Evolutionary conservation across 1,140 invertebrate species (phyloP).

Genomic region (Philopotamus ludificatus): DNA sequence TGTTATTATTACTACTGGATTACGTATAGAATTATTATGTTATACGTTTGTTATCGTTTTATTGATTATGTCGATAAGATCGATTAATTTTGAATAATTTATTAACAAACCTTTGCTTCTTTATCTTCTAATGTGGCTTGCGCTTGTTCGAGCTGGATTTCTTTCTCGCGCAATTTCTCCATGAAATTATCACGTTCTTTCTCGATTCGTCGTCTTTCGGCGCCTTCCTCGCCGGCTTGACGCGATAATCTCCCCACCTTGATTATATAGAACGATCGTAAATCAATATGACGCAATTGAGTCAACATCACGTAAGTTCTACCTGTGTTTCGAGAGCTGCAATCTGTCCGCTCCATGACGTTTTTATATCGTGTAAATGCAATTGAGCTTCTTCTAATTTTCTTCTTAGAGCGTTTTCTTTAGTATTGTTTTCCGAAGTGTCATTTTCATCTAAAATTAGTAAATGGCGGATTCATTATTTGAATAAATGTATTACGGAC

Average conservation of each 20-base stretch:
- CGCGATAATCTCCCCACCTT: constrained; percentile 73
- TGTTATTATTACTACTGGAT: too few species aligned
- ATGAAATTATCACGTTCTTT: constrained; percentile 66
- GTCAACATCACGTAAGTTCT: too few species aligned
- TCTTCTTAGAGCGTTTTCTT: constrained; percentile 63
- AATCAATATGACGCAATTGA: too few species aligned
- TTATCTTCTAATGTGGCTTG: constrained; percentile 68
- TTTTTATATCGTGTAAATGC: constrained; percentile 84
- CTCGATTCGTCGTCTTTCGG: constrained; percentile 72
- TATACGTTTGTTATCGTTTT: too few species aligned
- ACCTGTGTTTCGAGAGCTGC: constrained; percentile 82
- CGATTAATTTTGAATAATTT: constrained; percentile 4
- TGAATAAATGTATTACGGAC: constrained; percentile 1
- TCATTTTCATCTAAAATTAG: constrained; percentile 46
- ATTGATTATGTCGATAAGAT: too few species aligned
- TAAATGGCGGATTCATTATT: constrained; percentile 4
- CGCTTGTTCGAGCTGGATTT: constrained; percentile 69
- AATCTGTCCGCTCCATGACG: constrained; percentile 86
- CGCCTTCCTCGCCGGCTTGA: constrained; percentile 77
- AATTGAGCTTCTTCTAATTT: constrained; percentile 80
- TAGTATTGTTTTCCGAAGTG: constrained; percentile 47
- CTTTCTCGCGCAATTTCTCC: constrained; percentile 64
- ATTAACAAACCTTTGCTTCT: constrained; percentile 62
- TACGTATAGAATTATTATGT: too few species aligned
- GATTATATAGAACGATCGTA: too few species aligned